These are phyloP conservation scores for Ormyrus labotus DNA, from an alignment of 2,888 invertebrate species.

Conservation along the genomic window DNA sequence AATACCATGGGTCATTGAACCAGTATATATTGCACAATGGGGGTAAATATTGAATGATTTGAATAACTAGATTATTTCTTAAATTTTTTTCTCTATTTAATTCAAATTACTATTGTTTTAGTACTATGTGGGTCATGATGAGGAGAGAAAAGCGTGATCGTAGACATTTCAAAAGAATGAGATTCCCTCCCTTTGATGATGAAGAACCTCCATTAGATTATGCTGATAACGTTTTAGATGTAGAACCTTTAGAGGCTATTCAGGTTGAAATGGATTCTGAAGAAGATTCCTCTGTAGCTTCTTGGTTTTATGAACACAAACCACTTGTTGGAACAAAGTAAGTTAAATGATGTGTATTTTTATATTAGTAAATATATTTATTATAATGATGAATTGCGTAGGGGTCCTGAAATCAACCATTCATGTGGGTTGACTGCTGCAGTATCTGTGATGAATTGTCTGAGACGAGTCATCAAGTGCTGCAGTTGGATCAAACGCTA, in stretches of 20 bases:
- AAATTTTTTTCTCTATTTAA: background rate
- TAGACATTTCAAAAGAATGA: conserved; percentile 98
- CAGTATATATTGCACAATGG: conserved; percentile 99
- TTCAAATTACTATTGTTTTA: conserved; percentile 65
- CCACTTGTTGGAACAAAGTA: conserved; percentile 94
- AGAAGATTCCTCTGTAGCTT: conserved; percentile 92
- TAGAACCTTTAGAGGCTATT: conserved; percentile 98
- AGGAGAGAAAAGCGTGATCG: conserved; percentile 98
- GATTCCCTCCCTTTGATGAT: conserved; percentile 99
- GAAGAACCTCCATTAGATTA: conserved; percentile 99
- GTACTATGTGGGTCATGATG: conserved; percentile 99
- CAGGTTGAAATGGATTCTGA: conserved; percentile 98
- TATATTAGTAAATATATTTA: background rate
- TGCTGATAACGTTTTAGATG: conserved; percentile 99
- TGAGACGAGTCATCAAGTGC: conserved; percentile 63
- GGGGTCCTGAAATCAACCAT: conserved; percentile 75
- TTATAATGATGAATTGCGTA: conserved; percentile 66
- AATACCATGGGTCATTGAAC: conserved; percentile 99
- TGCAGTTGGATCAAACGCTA: conserved; percentile 70
- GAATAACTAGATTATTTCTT: conserved; percentile 20
- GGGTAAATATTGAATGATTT: conserved; percentile 80
- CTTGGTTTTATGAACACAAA: conserved; percentile 99
- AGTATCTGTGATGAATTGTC: conserved; percentile 55
- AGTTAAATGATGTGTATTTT: conserved; percentile 63
- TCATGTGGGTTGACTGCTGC: conserved; percentile 70